Conservation (phyloP, 2,888 invertebrate genomes). For the Watsonalla binaria region DNA sequence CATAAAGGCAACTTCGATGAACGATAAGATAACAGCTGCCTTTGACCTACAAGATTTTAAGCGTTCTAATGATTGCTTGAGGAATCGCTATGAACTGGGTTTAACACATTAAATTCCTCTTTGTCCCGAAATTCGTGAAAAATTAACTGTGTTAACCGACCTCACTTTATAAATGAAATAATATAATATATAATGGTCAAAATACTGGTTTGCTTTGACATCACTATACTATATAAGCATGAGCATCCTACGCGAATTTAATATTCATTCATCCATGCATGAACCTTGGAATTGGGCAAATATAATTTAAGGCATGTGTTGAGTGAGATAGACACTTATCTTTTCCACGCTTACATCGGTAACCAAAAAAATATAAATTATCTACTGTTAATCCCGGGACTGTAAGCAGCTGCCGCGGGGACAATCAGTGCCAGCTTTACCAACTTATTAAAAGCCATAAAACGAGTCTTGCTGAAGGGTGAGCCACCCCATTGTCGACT, state of each 20-base stretch:
- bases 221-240: not conserved
- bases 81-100: too few relatives aligned
- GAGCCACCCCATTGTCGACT: conserved; percentile 67
- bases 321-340: conserved; percentile 35
- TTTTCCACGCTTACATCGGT: conserved; percentile 39
- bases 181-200: too few relatives aligned
- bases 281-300: conserved; percentile 19
- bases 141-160: too few relatives aligned
- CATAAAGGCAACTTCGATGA: too few relatives aligned
- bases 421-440: conserved; percentile 74
- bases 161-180: too few relatives aligned
- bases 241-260: not conserved
- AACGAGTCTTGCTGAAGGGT: conserved; percentile 73
- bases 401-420: conserved; percentile 63
- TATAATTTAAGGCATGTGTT: conserved; percentile 18
- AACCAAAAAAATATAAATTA: conserved; percentile 49
- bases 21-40: too few relatives aligned
- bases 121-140: too few relatives aligned
- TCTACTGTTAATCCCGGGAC: conserved; percentile 59
- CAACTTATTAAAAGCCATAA: conserved; percentile 78
- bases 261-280: not conserved
- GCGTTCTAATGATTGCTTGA: too few relatives aligned
- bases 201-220: not conserved
- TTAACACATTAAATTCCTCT: too few relatives aligned
- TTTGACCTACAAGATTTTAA: too few relatives aligned